phyloP scores from a whole-genome alignment of 2,888 invertebrate genomes.

The Campopleginae sp. region DNA sequence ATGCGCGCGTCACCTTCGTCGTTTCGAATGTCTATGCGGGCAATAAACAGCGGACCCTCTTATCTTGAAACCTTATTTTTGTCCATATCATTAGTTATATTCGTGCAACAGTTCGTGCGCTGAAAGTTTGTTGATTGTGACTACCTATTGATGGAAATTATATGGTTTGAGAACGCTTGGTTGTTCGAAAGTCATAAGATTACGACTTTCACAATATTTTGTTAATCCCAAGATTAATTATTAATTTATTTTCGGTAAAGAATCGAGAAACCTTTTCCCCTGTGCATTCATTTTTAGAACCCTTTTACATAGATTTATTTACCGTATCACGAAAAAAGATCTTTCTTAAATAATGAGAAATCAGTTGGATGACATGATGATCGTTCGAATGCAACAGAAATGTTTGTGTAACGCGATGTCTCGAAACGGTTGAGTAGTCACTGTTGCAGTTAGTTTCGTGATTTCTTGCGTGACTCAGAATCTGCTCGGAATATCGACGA shows the following conservation, averaged over 20 bases:
- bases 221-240: neutral
- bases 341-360: neutral
- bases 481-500: slow-evolving; percentile 6
- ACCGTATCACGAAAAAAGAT: neutral
- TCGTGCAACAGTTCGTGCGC: neutral
- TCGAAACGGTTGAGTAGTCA: neutral
- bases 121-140: neutral
- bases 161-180: neutral
- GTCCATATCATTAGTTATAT: neutral
- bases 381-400: neutral
- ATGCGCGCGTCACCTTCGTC: neutral
- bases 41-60: neutral
- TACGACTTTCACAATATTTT: neutral
- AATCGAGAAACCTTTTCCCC: neutral
- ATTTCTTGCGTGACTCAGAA: neutral
- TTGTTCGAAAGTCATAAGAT: neutral
- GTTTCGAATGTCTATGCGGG: neutral
- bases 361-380: neutral
- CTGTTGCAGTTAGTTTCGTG: slow-evolving; percentile 7
- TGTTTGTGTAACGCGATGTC: slow-evolving; percentile 2
- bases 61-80: neutral
- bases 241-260: neutral
- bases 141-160: neutral
- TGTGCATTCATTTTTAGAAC: no score
- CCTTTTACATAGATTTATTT: neutral